Percentiles rank a stretch among this genome's conserved stretches.
Evolutionary conservation across 2,113 vertebrate genomes (phyloP).

Genomic region (Scophthalmus maximus): DNA sequence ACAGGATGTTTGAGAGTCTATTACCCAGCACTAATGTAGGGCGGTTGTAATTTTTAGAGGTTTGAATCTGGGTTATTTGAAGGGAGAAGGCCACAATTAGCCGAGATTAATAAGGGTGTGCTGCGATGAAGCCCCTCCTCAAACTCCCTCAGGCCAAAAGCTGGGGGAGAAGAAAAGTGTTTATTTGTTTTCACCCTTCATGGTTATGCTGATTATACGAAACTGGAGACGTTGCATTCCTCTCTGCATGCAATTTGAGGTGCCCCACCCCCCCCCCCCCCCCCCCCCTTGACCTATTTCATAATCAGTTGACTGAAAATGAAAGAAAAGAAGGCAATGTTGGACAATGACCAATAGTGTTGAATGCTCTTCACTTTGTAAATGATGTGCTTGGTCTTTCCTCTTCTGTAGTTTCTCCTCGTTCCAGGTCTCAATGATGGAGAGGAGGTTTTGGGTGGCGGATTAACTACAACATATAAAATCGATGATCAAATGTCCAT

Average conservation of each 20-base stretch:
- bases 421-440: neutral
- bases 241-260: slow-evolving; percentile 52
- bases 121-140: too few species aligned
- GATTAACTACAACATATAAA: too few species aligned
- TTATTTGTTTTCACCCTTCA: slow-evolving; percentile 77
- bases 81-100: slow-evolving; percentile 76
- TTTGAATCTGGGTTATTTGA: slow-evolving; percentile 55
- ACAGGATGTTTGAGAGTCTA: slow-evolving; percentile 8
- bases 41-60: too few species aligned
- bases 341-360: neutral
- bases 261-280: neutral
- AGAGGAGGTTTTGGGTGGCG: too few species aligned
- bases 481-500: too few species aligned
- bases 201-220: slow-evolving; percentile 74
- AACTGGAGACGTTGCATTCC: slow-evolving; percentile 66
- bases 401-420: too few species aligned
- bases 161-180: slow-evolving; percentile 60
- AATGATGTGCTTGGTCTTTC: too few species aligned
- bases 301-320: slow-evolving; percentile 48
- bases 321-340: slow-evolving; percentile 2
- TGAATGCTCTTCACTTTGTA: neutral
- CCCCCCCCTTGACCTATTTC: slow-evolving; percentile 20
- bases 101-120: slow-evolving; percentile 83
- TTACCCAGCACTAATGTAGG: slow-evolving; percentile 9
- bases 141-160: slow-evolving; percentile 52